phyloP scores from a whole-genome alignment of 2,113 vertebrate species.

The Pleuronectes platessa region DNA sequence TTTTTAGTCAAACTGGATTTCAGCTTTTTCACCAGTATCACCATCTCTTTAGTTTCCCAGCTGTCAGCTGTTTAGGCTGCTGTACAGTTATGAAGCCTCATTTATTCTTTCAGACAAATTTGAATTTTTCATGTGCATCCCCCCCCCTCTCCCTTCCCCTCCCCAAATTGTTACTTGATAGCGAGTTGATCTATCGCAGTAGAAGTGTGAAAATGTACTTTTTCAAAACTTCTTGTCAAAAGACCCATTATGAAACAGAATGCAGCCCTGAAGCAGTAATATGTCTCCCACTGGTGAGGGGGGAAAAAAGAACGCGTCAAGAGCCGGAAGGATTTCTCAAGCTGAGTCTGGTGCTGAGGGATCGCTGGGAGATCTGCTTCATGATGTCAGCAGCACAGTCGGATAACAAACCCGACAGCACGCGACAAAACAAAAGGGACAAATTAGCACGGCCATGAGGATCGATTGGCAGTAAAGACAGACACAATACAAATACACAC shows the following conservation, averaged over 20 bases:
- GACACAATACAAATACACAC: not conserved
- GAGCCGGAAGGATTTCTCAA: slow-evolving; percentile 33
- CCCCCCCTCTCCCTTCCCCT: no score
- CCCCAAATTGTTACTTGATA: not conserved
- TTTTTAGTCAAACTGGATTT: not conserved
- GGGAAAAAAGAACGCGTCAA: slow-evolving; percentile 17
- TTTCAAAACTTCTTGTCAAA: slow-evolving; percentile 20
- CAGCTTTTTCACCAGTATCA: not conserved
- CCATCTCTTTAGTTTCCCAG: slow-evolving; percentile 11
- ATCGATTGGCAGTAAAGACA: slow-evolving; percentile 7
- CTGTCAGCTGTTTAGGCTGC: slow-evolving; percentile 8
- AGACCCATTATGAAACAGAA: slow-evolving; percentile 38
- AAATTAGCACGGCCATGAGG: slow-evolving; percentile 35
- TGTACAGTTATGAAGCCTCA: not conserved
- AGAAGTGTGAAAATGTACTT: slow-evolving; percentile 17
- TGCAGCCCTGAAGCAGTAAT: slow-evolving; percentile 37
- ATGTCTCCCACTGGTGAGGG: slow-evolving; percentile 26
- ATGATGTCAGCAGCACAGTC: slow-evolving; percentile 31
- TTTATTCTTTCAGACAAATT: slow-evolving; percentile 19
- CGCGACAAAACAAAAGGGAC: slow-evolving; percentile 25
- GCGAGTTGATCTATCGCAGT: not conserved
- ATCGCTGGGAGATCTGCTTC: slow-evolving; percentile 36
- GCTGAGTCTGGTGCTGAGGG: slow-evolving; percentile 40
- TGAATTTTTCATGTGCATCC: not conserved
- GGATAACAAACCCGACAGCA: slow-evolving; percentile 42